Evolutionary conservation across 1,140 invertebrate genomes (phyloP).

Genomic region (Monomorium pharaonis): DNA sequence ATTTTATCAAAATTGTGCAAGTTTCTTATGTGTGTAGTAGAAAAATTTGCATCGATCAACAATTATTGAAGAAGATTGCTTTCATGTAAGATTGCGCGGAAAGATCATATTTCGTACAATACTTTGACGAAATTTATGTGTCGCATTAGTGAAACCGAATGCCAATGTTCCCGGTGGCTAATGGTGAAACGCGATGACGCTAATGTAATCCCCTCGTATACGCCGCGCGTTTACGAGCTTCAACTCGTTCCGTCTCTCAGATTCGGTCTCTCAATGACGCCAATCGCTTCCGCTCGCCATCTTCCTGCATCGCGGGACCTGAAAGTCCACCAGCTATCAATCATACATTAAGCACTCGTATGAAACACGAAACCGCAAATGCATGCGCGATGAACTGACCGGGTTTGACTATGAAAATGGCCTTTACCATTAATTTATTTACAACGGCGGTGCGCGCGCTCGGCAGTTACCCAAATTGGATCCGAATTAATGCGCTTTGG

Average conservation of each 20-base stretch:
- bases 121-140: not conserved
- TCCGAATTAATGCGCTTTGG: conserved; percentile 27
- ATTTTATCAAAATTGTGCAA: not conserved
- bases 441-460: not conserved
- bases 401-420: not conserved
- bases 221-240: not conserved
- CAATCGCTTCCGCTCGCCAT: conserved; percentile 8
- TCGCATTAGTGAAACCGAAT: not conserved
- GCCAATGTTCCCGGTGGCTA: not conserved
- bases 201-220: not conserved
- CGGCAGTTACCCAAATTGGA: conserved; percentile 39
- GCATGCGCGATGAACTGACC: conserved; percentile 16
- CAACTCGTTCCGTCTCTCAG: not conserved
- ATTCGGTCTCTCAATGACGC: conserved; percentile 18
- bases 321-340: conserved; percentile 23
- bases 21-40: not conserved
- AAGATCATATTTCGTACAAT: not conserved
- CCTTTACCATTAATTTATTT: conserved; percentile 15
- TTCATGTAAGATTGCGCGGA: not conserved
- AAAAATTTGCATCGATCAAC: not conserved
- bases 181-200: not conserved
- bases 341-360: conserved; percentile 1
- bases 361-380: conserved; percentile 50
- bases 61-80: not conserved
- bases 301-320: not conserved